Conservation (phyloP, 2,113 vertebrate species). For the Macquaria ambigua region DNA sequence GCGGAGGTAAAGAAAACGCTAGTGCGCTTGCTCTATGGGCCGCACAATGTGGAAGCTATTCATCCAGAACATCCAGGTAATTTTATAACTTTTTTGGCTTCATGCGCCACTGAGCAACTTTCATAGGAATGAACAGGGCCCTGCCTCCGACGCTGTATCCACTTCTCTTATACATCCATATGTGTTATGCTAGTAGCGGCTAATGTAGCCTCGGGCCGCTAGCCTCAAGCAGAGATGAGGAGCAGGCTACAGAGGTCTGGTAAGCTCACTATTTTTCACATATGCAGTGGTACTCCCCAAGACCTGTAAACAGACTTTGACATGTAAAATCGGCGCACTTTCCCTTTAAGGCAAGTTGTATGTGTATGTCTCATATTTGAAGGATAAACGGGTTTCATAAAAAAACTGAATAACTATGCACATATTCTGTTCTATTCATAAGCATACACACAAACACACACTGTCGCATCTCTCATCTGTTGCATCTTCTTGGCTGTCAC, state of each 20-base stretch:
- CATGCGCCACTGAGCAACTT: too few species aligned
- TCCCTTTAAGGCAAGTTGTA: background rate
- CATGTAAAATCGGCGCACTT: background rate
- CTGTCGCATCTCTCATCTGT: background rate
- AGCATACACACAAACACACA: background rate
- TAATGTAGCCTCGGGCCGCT: background rate
- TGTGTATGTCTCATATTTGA: background rate
- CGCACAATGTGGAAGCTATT: too few species aligned
- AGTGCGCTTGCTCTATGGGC: too few species aligned
- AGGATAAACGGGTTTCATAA: background rate
- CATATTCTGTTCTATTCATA: background rate
- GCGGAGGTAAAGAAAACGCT: too few species aligned
- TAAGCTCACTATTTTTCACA: background rate
- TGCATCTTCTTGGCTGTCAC: background rate
- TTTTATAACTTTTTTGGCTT: too few species aligned
- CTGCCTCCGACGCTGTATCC: too few species aligned
- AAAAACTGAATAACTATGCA: background rate
- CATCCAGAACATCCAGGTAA: too few species aligned
- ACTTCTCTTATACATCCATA: too few species aligned
- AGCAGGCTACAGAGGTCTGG: background rate
- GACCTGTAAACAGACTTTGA: background rate
- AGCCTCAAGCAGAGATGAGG: background rate
- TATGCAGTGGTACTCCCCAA: background rate
- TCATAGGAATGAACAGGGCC: too few species aligned
- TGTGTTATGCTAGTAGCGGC: background rate